phyloP scores from a whole-genome alignment of 2,113 vertebrate genomes.

The Trachemys scripta region DNA sequence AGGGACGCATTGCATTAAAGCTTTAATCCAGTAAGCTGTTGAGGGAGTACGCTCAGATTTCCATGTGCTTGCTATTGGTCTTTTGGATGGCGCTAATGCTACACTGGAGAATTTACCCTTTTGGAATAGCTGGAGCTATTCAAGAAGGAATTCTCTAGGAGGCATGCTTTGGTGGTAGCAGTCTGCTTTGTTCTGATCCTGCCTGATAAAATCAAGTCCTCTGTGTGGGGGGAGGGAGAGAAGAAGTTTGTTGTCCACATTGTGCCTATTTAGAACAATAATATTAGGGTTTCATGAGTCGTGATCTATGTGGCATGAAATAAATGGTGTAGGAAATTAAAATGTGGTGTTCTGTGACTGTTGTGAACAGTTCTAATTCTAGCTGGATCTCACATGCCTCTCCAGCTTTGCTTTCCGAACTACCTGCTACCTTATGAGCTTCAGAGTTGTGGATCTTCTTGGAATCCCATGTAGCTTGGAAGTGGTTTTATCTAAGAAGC shows the following conservation, averaged over 20 bases:
- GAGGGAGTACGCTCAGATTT: background rate
- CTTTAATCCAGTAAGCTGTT: constrained; percentile 52
- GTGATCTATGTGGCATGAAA: background rate
- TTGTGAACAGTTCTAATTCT: background rate
- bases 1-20: constrained; percentile 25
- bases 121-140: fast-evolving
- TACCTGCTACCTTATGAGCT: background rate
- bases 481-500: background rate
- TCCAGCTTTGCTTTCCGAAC: background rate
- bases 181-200: background rate
- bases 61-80: background rate
- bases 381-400: background rate
- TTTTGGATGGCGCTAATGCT: background rate
- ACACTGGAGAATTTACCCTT: background rate
- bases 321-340: fast-evolving
- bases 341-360: background rate
- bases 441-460: background rate
- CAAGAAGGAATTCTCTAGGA: background rate
- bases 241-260: background rate
- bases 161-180: background rate
- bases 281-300: background rate
- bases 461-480: background rate
- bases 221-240: background rate
- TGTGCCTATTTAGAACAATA: background rate
- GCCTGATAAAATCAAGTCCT: fast-evolving